Percentiles rank a stretch among this genome's conserved stretches.
phyloP scores from a whole-genome alignment of 2,797 vertebrate genomes.

The Megaceryle alcyon region DNA sequence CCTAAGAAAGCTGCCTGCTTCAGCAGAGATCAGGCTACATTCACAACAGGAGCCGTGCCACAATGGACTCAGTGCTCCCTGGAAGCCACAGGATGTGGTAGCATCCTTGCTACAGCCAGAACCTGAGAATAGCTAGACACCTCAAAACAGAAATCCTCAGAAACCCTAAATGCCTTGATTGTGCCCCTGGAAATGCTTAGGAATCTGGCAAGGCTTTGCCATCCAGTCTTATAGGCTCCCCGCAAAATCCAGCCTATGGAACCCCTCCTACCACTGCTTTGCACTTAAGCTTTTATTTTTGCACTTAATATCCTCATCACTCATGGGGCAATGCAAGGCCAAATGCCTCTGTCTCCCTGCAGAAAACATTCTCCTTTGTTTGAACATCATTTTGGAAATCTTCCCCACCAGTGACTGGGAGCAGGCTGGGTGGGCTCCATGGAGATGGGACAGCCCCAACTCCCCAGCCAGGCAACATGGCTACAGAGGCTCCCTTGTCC shows the following conservation, averaged over 20 bases:
- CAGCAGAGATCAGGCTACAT: background rate
- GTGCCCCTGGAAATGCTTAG: background rate
- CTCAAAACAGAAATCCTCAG: background rate
- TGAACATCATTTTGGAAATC: background rate
- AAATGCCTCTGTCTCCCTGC: background rate
- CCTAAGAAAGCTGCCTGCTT: background rate
- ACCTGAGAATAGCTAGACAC: fast-evolving
- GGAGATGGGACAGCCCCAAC: background rate
- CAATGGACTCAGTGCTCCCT: background rate
- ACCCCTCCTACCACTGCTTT: background rate
- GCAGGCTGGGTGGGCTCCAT: fast-evolving
- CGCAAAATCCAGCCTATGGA: background rate
- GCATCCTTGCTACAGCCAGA: background rate
- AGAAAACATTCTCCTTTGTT: background rate
- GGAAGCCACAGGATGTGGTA: background rate
- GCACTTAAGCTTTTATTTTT: background rate
- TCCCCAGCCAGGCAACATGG: fast-evolving
- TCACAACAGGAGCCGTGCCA: background rate
- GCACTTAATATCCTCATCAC: background rate
- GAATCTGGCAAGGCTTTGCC: background rate
- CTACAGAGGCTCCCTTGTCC: background rate
- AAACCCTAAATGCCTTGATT: background rate
- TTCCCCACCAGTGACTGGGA: background rate
- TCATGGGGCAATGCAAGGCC: background rate
- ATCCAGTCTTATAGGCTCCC: background rate